Conservation (phyloP, 2,888 invertebrate species). For the Epistrophe grossulariae region DNA sequence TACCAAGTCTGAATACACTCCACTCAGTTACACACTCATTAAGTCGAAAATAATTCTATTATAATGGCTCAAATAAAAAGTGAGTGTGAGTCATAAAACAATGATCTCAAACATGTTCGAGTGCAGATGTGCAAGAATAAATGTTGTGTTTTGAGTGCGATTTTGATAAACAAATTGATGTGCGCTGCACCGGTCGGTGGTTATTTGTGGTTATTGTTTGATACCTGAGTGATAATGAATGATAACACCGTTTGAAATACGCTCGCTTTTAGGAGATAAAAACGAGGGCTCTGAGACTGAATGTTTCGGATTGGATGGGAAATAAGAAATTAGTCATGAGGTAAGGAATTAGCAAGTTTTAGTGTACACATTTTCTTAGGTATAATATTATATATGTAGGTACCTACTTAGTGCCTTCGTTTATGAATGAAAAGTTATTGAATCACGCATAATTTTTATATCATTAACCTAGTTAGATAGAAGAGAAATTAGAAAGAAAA, state of each 20-base stretch:
- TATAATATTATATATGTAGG: background rate
- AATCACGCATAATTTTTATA: background rate
- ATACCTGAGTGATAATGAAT: conserved; percentile 23
- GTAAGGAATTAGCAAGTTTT: background rate
- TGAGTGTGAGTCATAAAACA: conserved; percentile 15
- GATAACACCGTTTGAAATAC: conserved; percentile 18
- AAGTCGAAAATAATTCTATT: conserved; percentile 16
- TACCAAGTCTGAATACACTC: background rate
- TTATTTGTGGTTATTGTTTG: background rate
- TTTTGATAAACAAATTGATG: conserved; percentile 13
- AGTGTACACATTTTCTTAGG: background rate
- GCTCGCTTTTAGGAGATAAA: background rate
- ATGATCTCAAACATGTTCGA: conserved; percentile 59
- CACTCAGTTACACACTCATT: conserved; percentile 7
- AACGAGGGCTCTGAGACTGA: background rate
- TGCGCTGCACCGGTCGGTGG: background rate
- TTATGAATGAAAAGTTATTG: background rate
- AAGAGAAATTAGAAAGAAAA: background rate
- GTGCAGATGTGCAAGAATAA: conserved; percentile 1
- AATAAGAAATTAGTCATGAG: background rate
- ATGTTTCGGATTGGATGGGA: background rate
- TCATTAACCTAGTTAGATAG: background rate
- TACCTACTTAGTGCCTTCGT: background rate
- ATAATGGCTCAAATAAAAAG: conserved; percentile 17
- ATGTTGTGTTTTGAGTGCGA: conserved; percentile 34